Base-by-base conservation (phyloP, 2,113 vertebrate genomes). In the Vireo altiloquus region DNA sequence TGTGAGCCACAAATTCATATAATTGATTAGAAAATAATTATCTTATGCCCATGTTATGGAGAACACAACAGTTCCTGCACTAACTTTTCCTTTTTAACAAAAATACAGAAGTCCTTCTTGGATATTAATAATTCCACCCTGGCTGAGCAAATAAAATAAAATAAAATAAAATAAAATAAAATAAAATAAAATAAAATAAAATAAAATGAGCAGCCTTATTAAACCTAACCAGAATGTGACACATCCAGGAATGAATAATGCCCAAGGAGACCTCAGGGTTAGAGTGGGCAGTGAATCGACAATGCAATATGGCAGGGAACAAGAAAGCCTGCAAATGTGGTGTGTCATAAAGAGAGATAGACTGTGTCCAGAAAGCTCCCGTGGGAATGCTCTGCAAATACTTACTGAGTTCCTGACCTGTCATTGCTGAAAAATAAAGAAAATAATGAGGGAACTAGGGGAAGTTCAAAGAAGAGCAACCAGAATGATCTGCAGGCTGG, bases 231-330 rank as follows among this genome's bases (percentile, higher is more conserved):
- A 64, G n/a, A 83, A 81, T 64, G 52, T 68, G 49, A 90, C 7
- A 24, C 25, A 61, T 89, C 37, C 68, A 79, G 68, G 61, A 93
- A 81, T 47, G 85, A 80, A 80, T 86, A 92, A 90, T 53, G 74
- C 80, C 90, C 92, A 96, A 94, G 86, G 93, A 96, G 86, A 92
- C 88, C 90, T 82, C 82, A 84, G 93, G 90, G 93, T 96, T 64
- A 96, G 56, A 92, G 88, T 90, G 76, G 90, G 92, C 60, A 90
- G 87, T 90, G 90, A 94, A 81, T 96, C 21, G 16, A 82, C 90
- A 87, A 71, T 90, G 64, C 82, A 96, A 53, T 33, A 95, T 65
- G 72, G 93, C 90, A 96, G 56, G 31, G 60, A 49, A 94, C 66
- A 92, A 90, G 64, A 64, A 80, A 82, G 44, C 31, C 80, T 93